phyloP scores from a whole-genome alignment of 2,797 vertebrate genomes.

The Toxotes lorentzi region DNA sequence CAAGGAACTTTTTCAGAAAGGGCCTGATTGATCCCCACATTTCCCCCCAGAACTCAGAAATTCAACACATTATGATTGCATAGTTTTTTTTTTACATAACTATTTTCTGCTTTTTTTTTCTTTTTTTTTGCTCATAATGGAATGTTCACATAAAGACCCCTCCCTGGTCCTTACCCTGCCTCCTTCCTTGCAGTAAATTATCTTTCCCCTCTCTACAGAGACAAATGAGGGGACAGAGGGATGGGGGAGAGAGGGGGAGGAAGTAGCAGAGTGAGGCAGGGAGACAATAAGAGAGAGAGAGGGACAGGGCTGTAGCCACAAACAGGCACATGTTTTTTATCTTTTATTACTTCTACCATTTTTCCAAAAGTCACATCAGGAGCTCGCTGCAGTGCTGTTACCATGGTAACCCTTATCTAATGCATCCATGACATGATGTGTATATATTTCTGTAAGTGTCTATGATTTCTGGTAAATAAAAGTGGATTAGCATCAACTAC shows the following conservation, averaged over 20 bases:
- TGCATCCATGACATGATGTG: conserved; percentile 19
- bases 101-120: conserved; percentile 50
- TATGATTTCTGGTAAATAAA: conserved; percentile 41
- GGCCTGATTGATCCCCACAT: conserved; percentile 37
- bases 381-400: conserved; percentile 1
- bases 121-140: conserved; percentile 76
- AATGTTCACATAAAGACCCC: conserved; percentile 79
- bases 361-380: conserved; percentile 13
- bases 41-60: conserved; percentile 54
- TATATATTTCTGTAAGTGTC: conserved; percentile 5
- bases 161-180: conserved; percentile 20
- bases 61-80: conserved; percentile 81
- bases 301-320: conserved; percentile 58
- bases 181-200: conserved; percentile 32
- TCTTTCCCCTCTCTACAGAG: conserved; percentile 54
- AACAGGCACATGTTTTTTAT: conserved; percentile 47
- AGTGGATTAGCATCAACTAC: conserved; percentile 39
- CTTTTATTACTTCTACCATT: conserved; percentile 32
- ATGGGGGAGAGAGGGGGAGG: conserved; percentile 24
- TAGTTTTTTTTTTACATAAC: conserved; percentile 75
- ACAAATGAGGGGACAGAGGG: conserved; percentile 39
- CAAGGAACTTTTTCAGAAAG: conserved; percentile 20
- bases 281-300: conserved; percentile 35
- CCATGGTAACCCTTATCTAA: conserved; percentile 31
- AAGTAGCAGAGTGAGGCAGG: conserved; percentile 24